These are phyloP conservation scores for Cremastinae sp. DNA, from an alignment of 2,888 invertebrate genomes.

Conservation along the genomic window DNA sequence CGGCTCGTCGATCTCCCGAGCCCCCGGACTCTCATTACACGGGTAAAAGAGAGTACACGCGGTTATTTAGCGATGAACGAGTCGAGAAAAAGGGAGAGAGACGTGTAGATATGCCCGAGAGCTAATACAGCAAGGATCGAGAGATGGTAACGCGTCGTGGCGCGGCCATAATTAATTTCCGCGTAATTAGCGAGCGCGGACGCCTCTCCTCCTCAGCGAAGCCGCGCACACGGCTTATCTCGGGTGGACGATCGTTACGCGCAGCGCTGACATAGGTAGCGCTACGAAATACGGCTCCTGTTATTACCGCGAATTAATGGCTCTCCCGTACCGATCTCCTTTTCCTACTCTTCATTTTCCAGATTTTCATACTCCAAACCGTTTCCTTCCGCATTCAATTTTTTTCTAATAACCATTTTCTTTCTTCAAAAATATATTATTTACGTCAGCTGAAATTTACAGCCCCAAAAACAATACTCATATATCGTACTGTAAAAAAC, in stretches of 20 bases:
- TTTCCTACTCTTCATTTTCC: constrained; percentile 1
- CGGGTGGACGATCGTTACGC: constrained; percentile 71
- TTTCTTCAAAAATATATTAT: no score
- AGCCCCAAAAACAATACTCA: no score
- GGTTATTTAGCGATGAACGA: background rate
- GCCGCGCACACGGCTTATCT: constrained; percentile 67
- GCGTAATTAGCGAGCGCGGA: constrained; percentile 73
- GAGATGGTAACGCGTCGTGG: constrained; percentile 65
- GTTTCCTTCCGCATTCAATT: background rate
- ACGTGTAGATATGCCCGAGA: constrained; percentile 21
- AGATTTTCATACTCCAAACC: background rate
- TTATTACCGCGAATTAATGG: constrained; percentile 61
- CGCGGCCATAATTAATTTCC: constrained; percentile 75
- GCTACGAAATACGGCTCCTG: constrained; percentile 63
- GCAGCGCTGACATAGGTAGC: constrained; percentile 63
- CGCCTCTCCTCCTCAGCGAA: constrained; percentile 63
- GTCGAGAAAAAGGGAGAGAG: constrained; percentile 22
- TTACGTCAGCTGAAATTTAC: no score
- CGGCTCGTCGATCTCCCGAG: constrained; percentile 17
- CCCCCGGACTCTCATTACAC: constrained; percentile 35
- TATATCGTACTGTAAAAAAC: no score
- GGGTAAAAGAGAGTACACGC: constrained; percentile 5
- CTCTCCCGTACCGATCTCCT: constrained; percentile 40
- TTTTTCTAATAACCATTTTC: background rate
- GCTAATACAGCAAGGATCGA: constrained; percentile 47